A percentile compares a stretch with the other conserved stretches of the same genome.
Evolutionary conservation across 2,888 invertebrate species (phyloP).

Genomic region (Seladonia tumulorum): DNA sequence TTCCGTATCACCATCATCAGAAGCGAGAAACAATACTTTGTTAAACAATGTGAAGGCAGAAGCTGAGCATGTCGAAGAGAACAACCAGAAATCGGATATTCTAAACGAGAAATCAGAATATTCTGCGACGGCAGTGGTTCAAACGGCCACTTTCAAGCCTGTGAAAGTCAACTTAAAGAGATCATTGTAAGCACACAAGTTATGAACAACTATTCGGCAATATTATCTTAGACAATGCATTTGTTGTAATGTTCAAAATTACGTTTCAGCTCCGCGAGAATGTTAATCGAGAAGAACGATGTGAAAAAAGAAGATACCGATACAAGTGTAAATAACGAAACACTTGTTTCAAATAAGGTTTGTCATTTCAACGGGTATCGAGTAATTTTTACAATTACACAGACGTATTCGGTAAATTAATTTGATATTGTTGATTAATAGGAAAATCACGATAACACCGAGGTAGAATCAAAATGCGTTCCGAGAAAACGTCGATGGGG

Average conservation of each 20-base stretch:
- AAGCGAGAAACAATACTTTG: slow-evolving; percentile 56
- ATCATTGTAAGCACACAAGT: slow-evolving; percentile 81
- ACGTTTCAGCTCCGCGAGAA: slow-evolving; percentile 75
- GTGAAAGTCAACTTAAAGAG: slow-evolving; percentile 82
- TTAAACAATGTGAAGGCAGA: slow-evolving; percentile 63
- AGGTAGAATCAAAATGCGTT: slow-evolving; percentile 76
- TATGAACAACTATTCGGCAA: neutral
- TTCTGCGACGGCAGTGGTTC: slow-evolving; percentile 35
- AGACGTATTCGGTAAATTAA: neutral
- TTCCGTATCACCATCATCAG: slow-evolving; percentile 62
- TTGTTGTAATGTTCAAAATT: neutral
- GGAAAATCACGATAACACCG: slow-evolving; percentile 79
- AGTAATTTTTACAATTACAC: neutral
- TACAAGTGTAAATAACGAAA: slow-evolving; percentile 67
- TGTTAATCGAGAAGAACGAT: slow-evolving; percentile 73
- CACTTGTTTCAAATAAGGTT: slow-evolving; percentile 78
- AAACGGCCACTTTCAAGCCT: slow-evolving; percentile 73
- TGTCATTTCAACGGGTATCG: neutral
- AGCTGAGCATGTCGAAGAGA: slow-evolving; percentile 64
- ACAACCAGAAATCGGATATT: slow-evolving; percentile 65
- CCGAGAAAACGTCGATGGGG: slow-evolving; percentile 85
- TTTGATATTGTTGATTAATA: slow-evolving; percentile 55
- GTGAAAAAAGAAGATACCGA: slow-evolving; percentile 72
- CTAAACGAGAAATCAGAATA: slow-evolving; percentile 65
- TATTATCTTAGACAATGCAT: neutral